Evolutionary conservation across 2,888 invertebrate species (phyloP).

Genomic region (Caenorhabditis sinica): DNA sequence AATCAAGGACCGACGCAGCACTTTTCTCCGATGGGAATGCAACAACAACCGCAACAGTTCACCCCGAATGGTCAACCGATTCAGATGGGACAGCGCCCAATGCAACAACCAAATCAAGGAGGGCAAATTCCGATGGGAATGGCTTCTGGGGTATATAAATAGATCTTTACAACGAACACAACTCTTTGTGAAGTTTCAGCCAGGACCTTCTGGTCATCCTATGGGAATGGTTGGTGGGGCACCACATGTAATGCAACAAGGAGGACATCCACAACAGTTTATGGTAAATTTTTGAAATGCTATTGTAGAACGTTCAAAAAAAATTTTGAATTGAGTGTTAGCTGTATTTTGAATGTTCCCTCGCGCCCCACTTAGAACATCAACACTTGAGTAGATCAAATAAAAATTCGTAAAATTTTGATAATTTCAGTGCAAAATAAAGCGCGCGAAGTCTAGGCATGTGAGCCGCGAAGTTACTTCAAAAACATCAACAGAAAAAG

Average conservation of each 20-base stretch:
- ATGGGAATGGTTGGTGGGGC: constrained; percentile 47
- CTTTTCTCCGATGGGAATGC: constrained; percentile 49
- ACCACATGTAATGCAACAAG: constrained; percentile 27
- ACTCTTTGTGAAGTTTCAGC: neutral
- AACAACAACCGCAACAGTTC: constrained; percentile 45
- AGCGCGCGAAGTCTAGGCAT: too few relatives aligned
- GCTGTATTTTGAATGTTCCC: too few relatives aligned
- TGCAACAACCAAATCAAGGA: constrained; percentile 32
- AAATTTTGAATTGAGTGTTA: too few relatives aligned
- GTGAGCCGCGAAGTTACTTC: too few relatives aligned
- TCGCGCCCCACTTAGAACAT: too few relatives aligned
- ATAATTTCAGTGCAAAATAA: too few relatives aligned
- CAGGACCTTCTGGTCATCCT: constrained; percentile 39
- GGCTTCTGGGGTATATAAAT: constrained; percentile 2
- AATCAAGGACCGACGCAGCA: constrained; percentile 37
- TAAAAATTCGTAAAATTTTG: too few relatives aligned
- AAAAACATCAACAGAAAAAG: too few relatives aligned
- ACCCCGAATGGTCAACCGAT: constrained; percentile 27
- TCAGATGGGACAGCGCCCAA: constrained; percentile 30
- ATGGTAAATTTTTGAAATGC: constrained; percentile 1
- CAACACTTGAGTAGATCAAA: too few relatives aligned
- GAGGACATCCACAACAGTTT: constrained; percentile 22
- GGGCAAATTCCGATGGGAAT: constrained; percentile 36
- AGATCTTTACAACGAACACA: neutral
- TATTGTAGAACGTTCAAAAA: too few relatives aligned